phyloP scores from a whole-genome alignment of 2,888 invertebrate genomes.

The Tetropium fuscum region DNA sequence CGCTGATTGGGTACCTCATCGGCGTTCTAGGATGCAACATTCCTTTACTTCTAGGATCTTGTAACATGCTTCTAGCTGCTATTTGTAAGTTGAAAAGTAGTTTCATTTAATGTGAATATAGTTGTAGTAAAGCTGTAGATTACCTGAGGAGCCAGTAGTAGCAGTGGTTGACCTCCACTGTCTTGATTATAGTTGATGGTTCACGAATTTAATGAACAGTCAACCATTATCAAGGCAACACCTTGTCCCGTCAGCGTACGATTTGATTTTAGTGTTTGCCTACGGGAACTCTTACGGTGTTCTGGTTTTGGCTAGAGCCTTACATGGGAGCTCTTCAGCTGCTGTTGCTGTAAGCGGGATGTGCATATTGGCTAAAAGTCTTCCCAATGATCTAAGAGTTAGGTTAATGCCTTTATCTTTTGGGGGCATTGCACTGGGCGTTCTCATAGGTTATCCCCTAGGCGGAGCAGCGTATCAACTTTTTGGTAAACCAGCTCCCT shows the following conservation, averaged over 20 bases:
- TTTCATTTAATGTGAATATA: not conserved
- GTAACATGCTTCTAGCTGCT: slow-evolving; percentile 76
- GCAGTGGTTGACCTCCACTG: too few species aligned
- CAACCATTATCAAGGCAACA: too few species aligned
- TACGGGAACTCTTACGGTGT: slow-evolving; percentile 77
- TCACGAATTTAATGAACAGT: too few species aligned
- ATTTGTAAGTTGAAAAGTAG: slow-evolving; percentile 79
- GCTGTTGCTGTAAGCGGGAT: slow-evolving; percentile 85
- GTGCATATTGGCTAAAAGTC: slow-evolving; percentile 78
- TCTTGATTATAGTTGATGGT: too few species aligned
- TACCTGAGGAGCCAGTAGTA: too few species aligned
- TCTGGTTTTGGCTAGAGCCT: slow-evolving; percentile 78
- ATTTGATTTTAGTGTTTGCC: slow-evolving; percentile 75
- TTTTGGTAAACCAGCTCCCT: slow-evolving; percentile 80
- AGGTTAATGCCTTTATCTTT: slow-evolving; percentile 85
- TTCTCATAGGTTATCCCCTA: slow-evolving; percentile 84
- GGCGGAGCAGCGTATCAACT: slow-evolving; percentile 84
- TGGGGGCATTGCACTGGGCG: slow-evolving; percentile 85
- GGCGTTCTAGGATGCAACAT: slow-evolving; percentile 75
- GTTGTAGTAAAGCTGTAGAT: too few species aligned
- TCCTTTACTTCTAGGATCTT: slow-evolving; percentile 77
- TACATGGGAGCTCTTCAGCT: slow-evolving; percentile 86
- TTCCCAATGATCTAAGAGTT: slow-evolving; percentile 70
- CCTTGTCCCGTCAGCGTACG: not conserved
- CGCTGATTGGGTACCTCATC: slow-evolving; percentile 78